Conservation (phyloP, 2,888 invertebrate species). For the Drosophila aldrichi region DNA sequence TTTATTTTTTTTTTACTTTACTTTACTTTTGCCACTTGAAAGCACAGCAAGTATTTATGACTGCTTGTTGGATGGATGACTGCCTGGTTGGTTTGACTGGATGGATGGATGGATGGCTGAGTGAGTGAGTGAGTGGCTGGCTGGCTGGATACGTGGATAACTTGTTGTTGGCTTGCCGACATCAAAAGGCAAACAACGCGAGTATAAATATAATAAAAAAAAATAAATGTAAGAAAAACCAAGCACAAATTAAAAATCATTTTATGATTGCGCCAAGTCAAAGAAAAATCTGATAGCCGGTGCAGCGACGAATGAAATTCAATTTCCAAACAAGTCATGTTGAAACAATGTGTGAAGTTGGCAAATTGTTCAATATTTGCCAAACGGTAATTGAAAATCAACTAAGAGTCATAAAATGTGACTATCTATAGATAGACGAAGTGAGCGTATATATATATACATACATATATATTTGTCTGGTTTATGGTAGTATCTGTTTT, state of each 20-base stretch:
- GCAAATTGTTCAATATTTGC: slow-evolving; percentile 56
- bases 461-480: not conserved
- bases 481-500: not conserved
- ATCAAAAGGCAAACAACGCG: slow-evolving; percentile 66
- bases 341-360: slow-evolving; percentile 62
- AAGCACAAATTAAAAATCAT: slow-evolving; percentile 36
- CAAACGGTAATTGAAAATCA: slow-evolving; percentile 67
- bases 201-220: slow-evolving; percentile 28
- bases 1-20: slow-evolving; percentile 6
- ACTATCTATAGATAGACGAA: slow-evolving; percentile 4
- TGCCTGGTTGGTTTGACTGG: slow-evolving; percentile 50
- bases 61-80: slow-evolving; percentile 54
- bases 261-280: slow-evolving; percentile 60
- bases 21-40: slow-evolving; percentile 66
- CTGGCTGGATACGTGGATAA: slow-evolving; percentile 18
- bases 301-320: slow-evolving; percentile 51
- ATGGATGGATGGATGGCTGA: slow-evolving; percentile 1
- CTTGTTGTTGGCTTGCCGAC: slow-evolving; percentile 50
- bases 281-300: slow-evolving; percentile 41
- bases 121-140: slow-evolving; percentile 5
- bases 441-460: not conserved
- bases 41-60: slow-evolving; percentile 79
- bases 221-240: slow-evolving; percentile 13
- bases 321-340: slow-evolving; percentile 66
- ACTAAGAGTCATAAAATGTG: slow-evolving; percentile 30